Evolutionary conservation across 1,140 invertebrate species (phyloP).

Genomic region (Temnothorax curvispinosus): DNA sequence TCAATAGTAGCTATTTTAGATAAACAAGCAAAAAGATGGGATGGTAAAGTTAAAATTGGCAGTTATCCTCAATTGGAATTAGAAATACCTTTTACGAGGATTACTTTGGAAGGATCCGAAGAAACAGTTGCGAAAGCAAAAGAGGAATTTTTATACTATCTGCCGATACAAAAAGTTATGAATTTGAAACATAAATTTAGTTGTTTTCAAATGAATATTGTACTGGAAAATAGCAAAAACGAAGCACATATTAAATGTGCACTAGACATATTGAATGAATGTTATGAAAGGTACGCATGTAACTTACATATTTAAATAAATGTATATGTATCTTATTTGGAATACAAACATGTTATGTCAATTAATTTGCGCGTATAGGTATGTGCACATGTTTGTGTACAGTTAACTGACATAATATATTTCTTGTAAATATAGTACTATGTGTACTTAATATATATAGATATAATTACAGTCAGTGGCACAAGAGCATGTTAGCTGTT

Average conservation of each 20-base stretch:
- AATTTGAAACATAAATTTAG: conserved; percentile 69
- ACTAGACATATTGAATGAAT: conserved; percentile 77
- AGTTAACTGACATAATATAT: no score
- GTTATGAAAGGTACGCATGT: conserved; percentile 78
- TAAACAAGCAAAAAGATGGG: conserved; percentile 85
- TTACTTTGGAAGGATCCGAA: conserved; percentile 84
- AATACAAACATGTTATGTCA: no score
- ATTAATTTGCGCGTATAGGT: no score
- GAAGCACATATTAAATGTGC: conserved; percentile 75
- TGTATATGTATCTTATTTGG: no score
- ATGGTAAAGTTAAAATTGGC: conserved; percentile 87
- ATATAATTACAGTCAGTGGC: no score
- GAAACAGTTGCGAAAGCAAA: conserved; percentile 78
- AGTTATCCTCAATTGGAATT: conserved; percentile 89
- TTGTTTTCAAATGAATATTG: conserved; percentile 53
- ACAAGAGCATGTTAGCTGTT: no score
- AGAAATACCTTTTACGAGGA: conserved; percentile 79
- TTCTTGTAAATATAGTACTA: no score
- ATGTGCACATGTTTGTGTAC: no score
- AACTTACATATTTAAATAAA: background rate
- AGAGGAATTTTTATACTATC: conserved; percentile 75
- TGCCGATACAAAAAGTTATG: conserved; percentile 64
- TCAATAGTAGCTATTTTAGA: conserved; percentile 86
- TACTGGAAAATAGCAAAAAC: conserved; percentile 67
- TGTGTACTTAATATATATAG: no score